A percentile compares a stretch with the other conserved stretches of the same genome.
Conservation (phyloP, 2,113 vertebrate species). For the Archilochus colubris region DNA sequence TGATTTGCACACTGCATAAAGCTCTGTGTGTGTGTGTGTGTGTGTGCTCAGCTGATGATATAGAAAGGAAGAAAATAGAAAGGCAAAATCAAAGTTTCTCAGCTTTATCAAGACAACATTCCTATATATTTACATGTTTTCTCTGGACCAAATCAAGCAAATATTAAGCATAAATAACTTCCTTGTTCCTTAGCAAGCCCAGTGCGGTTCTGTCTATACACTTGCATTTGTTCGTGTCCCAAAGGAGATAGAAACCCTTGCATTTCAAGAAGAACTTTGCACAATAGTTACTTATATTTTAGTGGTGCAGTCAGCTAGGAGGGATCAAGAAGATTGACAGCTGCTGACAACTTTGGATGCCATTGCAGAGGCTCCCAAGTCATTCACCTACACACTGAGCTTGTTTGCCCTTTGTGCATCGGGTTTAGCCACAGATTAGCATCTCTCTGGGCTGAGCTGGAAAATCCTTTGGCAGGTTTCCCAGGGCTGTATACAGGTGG, state of each 20-base stretch:
- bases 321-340: slow-evolving; percentile 34
- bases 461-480: not conserved
- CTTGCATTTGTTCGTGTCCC: slow-evolving; percentile 17
- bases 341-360: not conserved
- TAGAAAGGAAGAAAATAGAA: not conserved
- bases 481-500: not conserved
- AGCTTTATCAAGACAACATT: not conserved
- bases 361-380: not conserved
- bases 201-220: slow-evolving; percentile 24
- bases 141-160: slow-evolving; percentile 8
- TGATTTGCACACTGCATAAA: not conserved
- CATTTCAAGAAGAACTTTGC: slow-evolving; percentile 33
- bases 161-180: not conserved
- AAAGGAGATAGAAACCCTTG: not conserved
- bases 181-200: not conserved
- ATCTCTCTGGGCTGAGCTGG: not conserved
- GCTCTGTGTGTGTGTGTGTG: not conserved
- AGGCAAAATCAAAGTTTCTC: accelerated
- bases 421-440: not conserved
- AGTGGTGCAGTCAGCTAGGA: not conserved
- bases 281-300: slow-evolving; percentile 32
- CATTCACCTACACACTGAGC: slow-evolving; percentile 47
- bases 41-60: not conserved
- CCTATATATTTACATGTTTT: not conserved
- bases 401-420: not conserved